Evolutionary conservation across 2,113 vertebrate genomes (phyloP), one percentile per base, ranked within the genome.

Genomic region (Mustela lutreola): DNA sequence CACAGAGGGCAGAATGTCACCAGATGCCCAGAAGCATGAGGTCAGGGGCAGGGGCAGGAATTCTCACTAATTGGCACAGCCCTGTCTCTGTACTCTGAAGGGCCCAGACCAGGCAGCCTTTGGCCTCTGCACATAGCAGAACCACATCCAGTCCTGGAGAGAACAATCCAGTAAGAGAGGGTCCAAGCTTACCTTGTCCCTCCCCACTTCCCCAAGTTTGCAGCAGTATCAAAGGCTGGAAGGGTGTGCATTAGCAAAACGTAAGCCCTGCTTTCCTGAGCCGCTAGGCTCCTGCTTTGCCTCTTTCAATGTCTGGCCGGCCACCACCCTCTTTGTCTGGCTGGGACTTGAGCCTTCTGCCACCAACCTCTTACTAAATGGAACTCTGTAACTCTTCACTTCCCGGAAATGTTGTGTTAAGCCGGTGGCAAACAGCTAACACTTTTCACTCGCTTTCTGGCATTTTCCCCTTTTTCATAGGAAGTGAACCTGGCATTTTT

Each of bases 381-480:
- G 53, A 28, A 36, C 48, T 58, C 90, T 0, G 7, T 97, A 78
- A 94, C 65, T 97, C 96, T 94, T 97, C 92, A 92, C 96, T 97
- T 95, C 67, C 95, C 5, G 24, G 45, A 16, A 62, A 28, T 1
- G 0, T 75, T 16, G 10, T 28, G 83, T 65, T 96, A 95, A 90
- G 75, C 92, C 79, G 92, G 76, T 96, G 95, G 88, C 70, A 79
- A 45, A 58, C 70, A 11, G 31, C 82, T 90, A 94, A 89, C 80
- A 22, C 85, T 90, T 91, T 95, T 93, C 88, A 62, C 89, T 76
- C 7, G n/a, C 36, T 90, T 78, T 28, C 85, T 93, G 94, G 94
- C 79, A 81, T 88, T 81, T 97, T 81, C 85, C 89, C 67, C 70
- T 87, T 94, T 92, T 91, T 36, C 53, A 78, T 31, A 79, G 71